A percentile compares a stretch with the other conserved stretches of the same genome.
Evolutionary conservation across 2,888 invertebrate species (phyloP).

Genomic region (Chromoteleia sp.): DNA sequence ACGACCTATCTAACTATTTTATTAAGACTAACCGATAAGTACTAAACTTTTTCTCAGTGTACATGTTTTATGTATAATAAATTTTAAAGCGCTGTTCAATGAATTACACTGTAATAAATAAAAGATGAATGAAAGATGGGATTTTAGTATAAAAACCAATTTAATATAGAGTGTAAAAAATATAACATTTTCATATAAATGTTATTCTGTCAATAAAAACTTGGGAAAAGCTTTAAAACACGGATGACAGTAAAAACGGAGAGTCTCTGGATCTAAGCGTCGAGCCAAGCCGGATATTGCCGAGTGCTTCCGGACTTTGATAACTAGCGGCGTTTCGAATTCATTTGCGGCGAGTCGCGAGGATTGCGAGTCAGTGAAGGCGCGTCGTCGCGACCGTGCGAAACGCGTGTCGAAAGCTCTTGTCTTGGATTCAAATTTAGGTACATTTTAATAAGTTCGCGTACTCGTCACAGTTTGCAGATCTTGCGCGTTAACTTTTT

Average conservation of each 20-base stretch:
- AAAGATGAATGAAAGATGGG: no score
- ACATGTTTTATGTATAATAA: no score
- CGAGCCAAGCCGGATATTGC: constrained; percentile 62
- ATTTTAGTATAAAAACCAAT: no score
- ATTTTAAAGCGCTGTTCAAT: no score
- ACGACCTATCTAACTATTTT: no score
- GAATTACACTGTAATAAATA: no score
- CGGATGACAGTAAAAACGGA: neutral
- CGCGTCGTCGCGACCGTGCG: constrained; percentile 60
- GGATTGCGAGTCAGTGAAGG: constrained; percentile 59
- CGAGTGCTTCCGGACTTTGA: constrained; percentile 66
- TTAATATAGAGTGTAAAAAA: no score
- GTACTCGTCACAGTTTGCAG: neutral
- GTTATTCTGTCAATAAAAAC: no score
- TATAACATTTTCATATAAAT: no score
- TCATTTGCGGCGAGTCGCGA: constrained; percentile 51
- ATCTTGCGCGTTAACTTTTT: neutral
- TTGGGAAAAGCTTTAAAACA: no score
- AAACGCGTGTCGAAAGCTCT: constrained; percentile 35
- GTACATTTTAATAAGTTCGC: neutral
- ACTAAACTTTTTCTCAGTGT: no score
- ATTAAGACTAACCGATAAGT: no score
- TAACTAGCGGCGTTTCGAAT: constrained; percentile 67
- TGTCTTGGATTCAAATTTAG: neutral
- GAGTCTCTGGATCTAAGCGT: neutral